Conservation (phyloP, 1,140 invertebrate species). For the Dendroctonus ponderosae region DNA sequence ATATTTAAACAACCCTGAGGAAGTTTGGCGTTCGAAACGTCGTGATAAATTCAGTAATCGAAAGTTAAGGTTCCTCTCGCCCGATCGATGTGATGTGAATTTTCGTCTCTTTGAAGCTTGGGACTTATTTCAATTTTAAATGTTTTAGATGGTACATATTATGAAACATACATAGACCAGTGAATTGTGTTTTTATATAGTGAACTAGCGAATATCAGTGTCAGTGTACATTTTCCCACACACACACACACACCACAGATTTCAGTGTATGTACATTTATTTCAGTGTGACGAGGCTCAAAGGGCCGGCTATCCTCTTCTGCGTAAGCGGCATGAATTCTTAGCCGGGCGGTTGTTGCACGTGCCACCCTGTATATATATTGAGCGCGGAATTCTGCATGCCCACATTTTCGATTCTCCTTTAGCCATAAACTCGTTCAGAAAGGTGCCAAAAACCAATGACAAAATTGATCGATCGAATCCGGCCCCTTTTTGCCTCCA, state of each 20-base stretch:
- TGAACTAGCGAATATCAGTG: slow-evolving; percentile 23
- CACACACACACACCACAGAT: too few species aligned
- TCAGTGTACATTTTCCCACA: slow-evolving; percentile 26
- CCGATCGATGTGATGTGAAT: background rate
- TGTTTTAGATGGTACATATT: slow-evolving; percentile 29
- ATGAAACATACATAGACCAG: slow-evolving; percentile 28
- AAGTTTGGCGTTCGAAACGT: background rate
- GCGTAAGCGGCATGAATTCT: too few species aligned
- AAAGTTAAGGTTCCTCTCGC: background rate
- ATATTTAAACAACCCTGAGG: background rate
- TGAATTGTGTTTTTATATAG: slow-evolving; percentile 34
- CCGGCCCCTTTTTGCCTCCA: too few species aligned
- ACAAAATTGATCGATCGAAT: too few species aligned
- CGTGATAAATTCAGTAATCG: background rate
- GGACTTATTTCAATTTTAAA: slow-evolving; percentile 32
- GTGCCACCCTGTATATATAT: too few species aligned
- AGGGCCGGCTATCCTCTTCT: too few species aligned
- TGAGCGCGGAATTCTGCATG: too few species aligned
- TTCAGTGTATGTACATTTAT: background rate
- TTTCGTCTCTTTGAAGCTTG: background rate
- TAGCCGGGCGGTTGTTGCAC: too few species aligned
- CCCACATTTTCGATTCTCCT: too few species aligned
- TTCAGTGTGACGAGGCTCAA: background rate
- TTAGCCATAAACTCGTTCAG: too few species aligned
- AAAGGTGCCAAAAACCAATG: too few species aligned